These are phyloP conservation scores for Balaeniceps rex DNA, from an alignment of 2,113 vertebrate species.

Conservation along the genomic window DNA sequence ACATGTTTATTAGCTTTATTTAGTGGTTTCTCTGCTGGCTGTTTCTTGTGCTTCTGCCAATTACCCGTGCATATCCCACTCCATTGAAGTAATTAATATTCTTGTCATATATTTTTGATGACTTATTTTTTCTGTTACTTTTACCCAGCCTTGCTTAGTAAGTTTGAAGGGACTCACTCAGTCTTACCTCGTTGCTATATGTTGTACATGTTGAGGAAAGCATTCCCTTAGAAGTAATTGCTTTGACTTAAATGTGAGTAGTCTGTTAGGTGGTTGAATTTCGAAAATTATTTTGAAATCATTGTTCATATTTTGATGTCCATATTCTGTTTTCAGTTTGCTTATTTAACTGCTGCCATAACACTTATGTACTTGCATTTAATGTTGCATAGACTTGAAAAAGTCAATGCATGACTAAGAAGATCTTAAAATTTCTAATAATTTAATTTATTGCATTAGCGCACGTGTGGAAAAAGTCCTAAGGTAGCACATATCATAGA, in stretches of 20 bases:
- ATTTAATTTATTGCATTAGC: background rate
- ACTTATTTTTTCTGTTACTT: background rate
- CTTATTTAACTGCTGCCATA: background rate
- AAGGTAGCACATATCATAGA: background rate
- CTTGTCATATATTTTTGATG: background rate
- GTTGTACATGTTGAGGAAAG: background rate
- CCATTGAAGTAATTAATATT: background rate
- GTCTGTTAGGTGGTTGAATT: background rate
- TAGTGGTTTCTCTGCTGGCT: background rate
- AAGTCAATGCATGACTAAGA: background rate
- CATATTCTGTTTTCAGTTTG: background rate
- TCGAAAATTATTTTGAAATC: background rate
- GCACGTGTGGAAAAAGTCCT: background rate
- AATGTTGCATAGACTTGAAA: background rate
- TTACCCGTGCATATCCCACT: background rate
- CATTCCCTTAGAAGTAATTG: background rate
- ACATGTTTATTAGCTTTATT: background rate
- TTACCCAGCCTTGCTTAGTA: background rate
- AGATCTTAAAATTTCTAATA: background rate
- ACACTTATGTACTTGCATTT: background rate
- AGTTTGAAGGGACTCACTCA: background rate
- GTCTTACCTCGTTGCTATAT: background rate
- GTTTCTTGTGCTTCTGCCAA: background rate
- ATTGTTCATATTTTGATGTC: background rate
- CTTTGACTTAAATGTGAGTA: background rate